Percentiles rank a stretch among this genome's conserved stretches.
Conservation (phyloP, 2,797 vertebrate species). For the Falco biarmicus region DNA sequence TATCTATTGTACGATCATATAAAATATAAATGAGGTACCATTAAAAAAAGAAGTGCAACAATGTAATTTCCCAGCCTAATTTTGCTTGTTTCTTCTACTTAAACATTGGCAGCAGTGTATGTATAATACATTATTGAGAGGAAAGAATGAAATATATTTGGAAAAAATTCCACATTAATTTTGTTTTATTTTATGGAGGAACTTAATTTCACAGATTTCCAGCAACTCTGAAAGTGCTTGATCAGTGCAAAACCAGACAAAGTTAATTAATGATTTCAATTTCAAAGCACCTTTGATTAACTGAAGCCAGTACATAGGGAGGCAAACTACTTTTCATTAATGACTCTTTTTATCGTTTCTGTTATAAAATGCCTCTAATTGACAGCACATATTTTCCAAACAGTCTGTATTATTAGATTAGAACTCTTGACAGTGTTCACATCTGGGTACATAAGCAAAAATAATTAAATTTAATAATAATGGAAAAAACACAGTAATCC, state of each 20-base stretch:
- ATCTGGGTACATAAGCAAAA: slow-evolving; percentile 71
- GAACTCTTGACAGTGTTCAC: slow-evolving; percentile 58
- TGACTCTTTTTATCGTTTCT: slow-evolving; percentile 74
- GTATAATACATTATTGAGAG: not conserved
- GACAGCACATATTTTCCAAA: slow-evolving; percentile 74
- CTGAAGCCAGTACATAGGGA: slow-evolving; percentile 46
- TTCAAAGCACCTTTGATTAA: slow-evolving; percentile 78
- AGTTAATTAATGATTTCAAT: slow-evolving; percentile 76
- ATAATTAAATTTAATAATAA: slow-evolving; percentile 79
- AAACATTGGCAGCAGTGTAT: not conserved
- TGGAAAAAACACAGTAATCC: slow-evolving; percentile 67
- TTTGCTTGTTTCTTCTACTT: not conserved
- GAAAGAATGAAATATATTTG: not conserved
- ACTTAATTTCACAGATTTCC: slow-evolving; percentile 58
- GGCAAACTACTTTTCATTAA: slow-evolving; percentile 71
- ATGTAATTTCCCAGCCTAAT: not conserved
- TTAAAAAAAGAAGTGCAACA: not conserved
- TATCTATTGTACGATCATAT: not conserved
- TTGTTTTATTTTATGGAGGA: slow-evolving; percentile 26
- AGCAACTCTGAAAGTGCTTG: slow-evolving; percentile 43
- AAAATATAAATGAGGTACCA: not conserved
- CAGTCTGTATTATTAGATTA: slow-evolving; percentile 74
- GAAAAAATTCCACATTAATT: not conserved
- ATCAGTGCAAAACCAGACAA: slow-evolving; percentile 54
- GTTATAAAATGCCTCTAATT: slow-evolving; percentile 74